phyloP scores from a whole-genome alignment of 2,797 vertebrate genomes.

The Loris lydekkerianus region DNA sequence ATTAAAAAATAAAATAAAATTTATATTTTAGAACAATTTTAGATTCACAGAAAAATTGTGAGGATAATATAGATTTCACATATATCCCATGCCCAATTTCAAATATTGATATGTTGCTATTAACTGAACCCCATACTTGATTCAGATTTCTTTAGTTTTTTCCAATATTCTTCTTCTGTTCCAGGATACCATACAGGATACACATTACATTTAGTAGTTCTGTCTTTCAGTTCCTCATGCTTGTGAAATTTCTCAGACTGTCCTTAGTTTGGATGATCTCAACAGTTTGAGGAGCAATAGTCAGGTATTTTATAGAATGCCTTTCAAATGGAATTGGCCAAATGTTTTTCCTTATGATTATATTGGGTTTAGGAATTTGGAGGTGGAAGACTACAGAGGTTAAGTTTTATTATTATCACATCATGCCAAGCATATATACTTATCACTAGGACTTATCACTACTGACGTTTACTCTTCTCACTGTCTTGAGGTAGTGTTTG shows the following conservation, averaged over 20 bases:
- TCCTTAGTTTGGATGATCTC: neutral
- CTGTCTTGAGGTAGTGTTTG: neutral
- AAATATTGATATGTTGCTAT: neutral
- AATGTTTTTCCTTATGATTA: neutral
- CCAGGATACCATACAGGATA: neutral
- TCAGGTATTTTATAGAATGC: slow-evolving; percentile 9
- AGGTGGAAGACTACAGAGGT: neutral
- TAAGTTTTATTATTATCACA: neutral
- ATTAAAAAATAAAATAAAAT: neutral
- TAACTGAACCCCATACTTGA: neutral
- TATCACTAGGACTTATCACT: neutral
- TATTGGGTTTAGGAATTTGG: neutral
- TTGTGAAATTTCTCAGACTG: slow-evolving; percentile 7
- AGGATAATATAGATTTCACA: neutral
- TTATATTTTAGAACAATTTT: slow-evolving; percentile 12
- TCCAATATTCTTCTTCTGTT: neutral
- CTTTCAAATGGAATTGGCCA: neutral
- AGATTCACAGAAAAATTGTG: neutral
- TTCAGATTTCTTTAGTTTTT: neutral
- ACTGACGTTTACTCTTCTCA: neutral
- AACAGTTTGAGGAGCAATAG: neutral
- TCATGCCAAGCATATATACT: neutral
- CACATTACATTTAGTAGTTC: neutral
- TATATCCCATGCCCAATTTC: neutral
- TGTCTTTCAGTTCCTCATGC: neutral